Conservation (phyloP, 2,888 invertebrate genomes). For the Lacanobia wlatinum region DNA sequence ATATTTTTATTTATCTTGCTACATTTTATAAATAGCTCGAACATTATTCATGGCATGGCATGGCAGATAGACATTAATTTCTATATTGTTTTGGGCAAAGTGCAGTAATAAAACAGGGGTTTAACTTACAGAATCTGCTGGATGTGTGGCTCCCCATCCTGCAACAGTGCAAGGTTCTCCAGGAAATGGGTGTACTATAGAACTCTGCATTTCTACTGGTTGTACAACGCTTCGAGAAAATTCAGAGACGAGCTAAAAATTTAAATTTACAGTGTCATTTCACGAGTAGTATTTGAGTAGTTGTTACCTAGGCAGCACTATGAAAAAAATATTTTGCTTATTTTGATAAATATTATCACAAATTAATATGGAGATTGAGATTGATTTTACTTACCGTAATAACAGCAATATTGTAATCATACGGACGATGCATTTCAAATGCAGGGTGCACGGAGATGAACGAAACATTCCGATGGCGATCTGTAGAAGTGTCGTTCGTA, state of each 20-base stretch:
- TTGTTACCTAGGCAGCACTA: no score
- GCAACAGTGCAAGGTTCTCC: slow-evolving; percentile 6
- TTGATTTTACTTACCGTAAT: slow-evolving; percentile 28
- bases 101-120: background rate
- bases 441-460: slow-evolving; percentile 65
- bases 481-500: slow-evolving; percentile 49
- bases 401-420: slow-evolving; percentile 33
- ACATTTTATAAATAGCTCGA: no score
- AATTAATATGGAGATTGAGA: no score
- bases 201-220: background rate
- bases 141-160: slow-evolving; percentile 23
- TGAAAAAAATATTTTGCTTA: no score
- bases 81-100: background rate
- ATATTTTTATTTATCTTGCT: no score
- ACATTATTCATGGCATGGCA: no score
- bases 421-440: slow-evolving; percentile 2
- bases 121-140: background rate
- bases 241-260: slow-evolving; percentile 9
- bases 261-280: no score
- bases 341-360: no score
- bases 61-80: background rate
- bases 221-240: background rate
- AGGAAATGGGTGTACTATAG: background rate
- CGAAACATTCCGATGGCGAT: slow-evolving; percentile 63
- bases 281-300: no score